A percentile compares a stretch with the other conserved stretches of the same genome.
These are phyloP conservation scores for Rousettus madagascariensis DNA, from an alignment of 2,797 vertebrate genomes.

Conservation along the genomic window DNA sequence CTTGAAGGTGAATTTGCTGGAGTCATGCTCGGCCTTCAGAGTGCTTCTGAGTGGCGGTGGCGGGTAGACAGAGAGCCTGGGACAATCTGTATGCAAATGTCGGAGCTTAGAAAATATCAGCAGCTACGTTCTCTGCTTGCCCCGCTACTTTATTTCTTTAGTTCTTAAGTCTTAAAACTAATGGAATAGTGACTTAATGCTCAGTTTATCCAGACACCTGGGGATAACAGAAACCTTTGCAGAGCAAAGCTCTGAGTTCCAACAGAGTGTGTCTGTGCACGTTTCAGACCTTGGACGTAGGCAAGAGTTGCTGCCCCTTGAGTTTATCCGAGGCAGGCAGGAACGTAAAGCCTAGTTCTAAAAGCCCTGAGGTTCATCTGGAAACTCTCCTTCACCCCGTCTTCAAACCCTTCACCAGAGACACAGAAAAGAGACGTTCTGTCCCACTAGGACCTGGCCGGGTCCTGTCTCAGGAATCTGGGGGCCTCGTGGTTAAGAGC, in stretches of 20 bases:
- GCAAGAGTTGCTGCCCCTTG: neutral
- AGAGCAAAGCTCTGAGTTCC: neutral
- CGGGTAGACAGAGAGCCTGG: too few relatives aligned
- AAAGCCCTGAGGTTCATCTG: neutral
- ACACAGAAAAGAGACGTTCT: accelerated
- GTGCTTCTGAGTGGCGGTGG: neutral
- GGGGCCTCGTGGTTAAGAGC: neutral
- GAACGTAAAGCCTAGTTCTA: neutral
- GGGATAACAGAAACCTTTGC: neutral
- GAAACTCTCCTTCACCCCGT: neutral
- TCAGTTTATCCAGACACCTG: neutral
- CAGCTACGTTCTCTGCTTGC: neutral
- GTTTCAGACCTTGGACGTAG: neutral
- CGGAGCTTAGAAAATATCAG: neutral
- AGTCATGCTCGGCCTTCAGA: neutral
- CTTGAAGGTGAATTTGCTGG: neutral
- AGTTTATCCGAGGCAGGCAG: neutral
- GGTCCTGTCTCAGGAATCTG: neutral
- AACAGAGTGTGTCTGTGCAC: accelerated
- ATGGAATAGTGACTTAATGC: neutral
- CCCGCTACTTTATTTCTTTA: neutral
- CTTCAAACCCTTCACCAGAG: neutral
- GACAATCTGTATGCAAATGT: accelerated
- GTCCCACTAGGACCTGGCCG: neutral
- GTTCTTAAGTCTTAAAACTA: neutral